Evolutionary conservation across 2,113 vertebrate species (phyloP).

Genomic region (Tauraco erythrolophus): DNA sequence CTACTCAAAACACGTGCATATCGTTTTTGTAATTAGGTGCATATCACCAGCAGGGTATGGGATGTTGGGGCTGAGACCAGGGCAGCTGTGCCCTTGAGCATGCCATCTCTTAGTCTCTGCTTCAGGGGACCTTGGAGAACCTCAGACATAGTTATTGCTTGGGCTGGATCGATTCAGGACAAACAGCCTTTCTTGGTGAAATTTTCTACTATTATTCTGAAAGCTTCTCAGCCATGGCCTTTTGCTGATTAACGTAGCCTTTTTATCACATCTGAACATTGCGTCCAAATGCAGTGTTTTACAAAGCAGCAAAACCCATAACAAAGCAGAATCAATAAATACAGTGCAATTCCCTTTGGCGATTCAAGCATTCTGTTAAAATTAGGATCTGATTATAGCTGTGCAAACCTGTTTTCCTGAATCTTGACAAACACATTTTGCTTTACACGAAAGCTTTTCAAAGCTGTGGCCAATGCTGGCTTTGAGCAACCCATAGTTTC

Average conservation of each 20-base stretch:
- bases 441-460: slow-evolving; percentile 52
- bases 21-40: background rate
- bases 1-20: background rate
- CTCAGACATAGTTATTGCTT: background rate
- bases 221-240: slow-evolving; percentile 30
- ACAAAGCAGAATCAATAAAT: slow-evolving; percentile 70
- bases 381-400: slow-evolving; percentile 65
- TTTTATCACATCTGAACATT: slow-evolving; percentile 57
- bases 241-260: slow-evolving; percentile 54
- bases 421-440: slow-evolving; percentile 55
- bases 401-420: slow-evolving; percentile 47
- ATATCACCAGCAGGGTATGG: background rate
- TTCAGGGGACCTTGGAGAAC: background rate
- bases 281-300: slow-evolving; percentile 32
- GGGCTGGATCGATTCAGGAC: background rate
- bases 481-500: slow-evolving; percentile 12
- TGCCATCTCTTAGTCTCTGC: background rate
- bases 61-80: background rate
- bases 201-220: slow-evolving; percentile 1
- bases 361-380: slow-evolving; percentile 44
- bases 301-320: slow-evolving; percentile 49
- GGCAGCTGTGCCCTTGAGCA: background rate
- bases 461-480: background rate
- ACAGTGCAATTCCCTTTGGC: slow-evolving; percentile 43
- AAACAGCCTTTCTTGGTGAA: background rate